Base-by-base conservation (phyloP, 2,888 invertebrate genomes). In the Furcula furcula region DNA sequence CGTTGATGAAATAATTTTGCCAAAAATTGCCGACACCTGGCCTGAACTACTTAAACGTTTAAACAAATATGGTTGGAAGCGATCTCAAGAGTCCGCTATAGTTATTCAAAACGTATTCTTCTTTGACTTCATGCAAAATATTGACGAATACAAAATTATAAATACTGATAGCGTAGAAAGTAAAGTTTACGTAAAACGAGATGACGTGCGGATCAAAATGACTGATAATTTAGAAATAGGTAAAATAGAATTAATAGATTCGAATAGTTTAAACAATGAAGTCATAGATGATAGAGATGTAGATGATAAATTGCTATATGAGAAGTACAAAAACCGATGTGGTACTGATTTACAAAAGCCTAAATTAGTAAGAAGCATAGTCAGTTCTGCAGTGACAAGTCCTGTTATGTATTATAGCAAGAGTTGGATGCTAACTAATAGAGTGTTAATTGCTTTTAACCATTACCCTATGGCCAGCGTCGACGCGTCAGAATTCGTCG, bases 1-100 rank as follows among this genome's bases (percentile, higher is more conserved):
- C 66, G 86, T 94, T 26, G 94, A 95, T 69, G 94, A 95, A 81
- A 84, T 94, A 29, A 89, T 95, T 36, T 85, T 94, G 33, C 94
- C 94, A 10, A 90, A 91, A 65, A 75, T 83, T 45, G 86, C 88
- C 13, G 65, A 79, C 28, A 91, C 87, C 14, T 93, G 93, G 92
- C 65, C 80, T 21, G 84, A 90, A 37, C 65, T 94, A 46, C 55
- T 94, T 21, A 59, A 74, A 34, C 85, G 91, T 29, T 72, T 91
- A 18, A 69, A 70, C 35, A 58, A 49, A 5, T 51, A 64, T 7
- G 87, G 87, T n/a, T 87, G 82, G 72, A 71, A 84, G 30, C 73
- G 89, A 31, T 76, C 80, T 7, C 72, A 84, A 36, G 84, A 88
- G 52, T 91, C 93, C 0, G 92, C 93, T 10, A 90, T 93, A 50